phyloP scores from a whole-genome alignment of 2,888 invertebrate genomes.

The Synanthedon formicaeformis region DNA sequence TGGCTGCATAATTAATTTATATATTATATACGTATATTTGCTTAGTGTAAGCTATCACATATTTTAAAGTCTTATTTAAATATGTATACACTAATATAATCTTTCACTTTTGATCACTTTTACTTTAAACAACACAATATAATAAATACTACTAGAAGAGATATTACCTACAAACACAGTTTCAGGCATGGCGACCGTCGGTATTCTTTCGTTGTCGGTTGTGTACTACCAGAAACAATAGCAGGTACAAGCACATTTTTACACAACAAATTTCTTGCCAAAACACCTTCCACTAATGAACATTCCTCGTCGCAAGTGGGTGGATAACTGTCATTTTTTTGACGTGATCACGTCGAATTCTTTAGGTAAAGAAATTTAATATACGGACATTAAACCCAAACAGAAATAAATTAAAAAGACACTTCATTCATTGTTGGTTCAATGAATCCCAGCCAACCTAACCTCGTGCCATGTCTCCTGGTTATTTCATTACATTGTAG shows the following conservation, averaged over 20 bases:
- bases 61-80: no score
- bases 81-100: background rate
- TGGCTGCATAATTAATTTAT: no score
- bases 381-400: slow-evolving; percentile 33
- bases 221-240: slow-evolving; percentile 38
- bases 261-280: slow-evolving; percentile 18
- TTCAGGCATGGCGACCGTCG: slow-evolving; percentile 47
- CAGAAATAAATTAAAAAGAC: slow-evolving; percentile 20
- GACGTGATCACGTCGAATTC: slow-evolving; percentile 11
- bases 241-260: slow-evolving; percentile 37
- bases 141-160: slow-evolving; percentile 2
- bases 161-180: slow-evolving; percentile 51
- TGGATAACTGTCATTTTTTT: slow-evolving; percentile 23
- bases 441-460: slow-evolving; percentile 22
- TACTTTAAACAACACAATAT: no score
- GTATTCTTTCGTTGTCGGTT: slow-evolving; percentile 40
- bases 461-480: background rate
- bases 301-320: slow-evolving; percentile 27
- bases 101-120: background rate
- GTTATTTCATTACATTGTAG: background rate
- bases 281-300: slow-evolving; percentile 50
- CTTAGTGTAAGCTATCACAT: no score
- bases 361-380: slow-evolving; percentile 15
- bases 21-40: no score
- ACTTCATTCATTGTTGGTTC: slow-evolving; percentile 25